Base-by-base conservation (phyloP, 2,113 vertebrate genomes). In the Microcebus ravelobensis region DNA sequence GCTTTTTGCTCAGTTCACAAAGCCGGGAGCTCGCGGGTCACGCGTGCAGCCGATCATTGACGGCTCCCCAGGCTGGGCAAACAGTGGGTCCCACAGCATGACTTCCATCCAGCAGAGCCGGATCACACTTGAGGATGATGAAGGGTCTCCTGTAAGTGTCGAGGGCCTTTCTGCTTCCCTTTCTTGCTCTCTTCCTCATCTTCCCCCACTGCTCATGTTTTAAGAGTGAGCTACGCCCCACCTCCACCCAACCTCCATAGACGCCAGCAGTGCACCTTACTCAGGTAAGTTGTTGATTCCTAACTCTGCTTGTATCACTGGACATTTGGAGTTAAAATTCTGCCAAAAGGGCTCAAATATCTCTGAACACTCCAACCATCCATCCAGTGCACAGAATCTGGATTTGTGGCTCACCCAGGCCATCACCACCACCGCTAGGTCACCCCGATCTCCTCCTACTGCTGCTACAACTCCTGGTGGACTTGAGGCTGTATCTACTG, bases 41-140 rank as follows among this genome's bases (percentile, higher is more conserved):
- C 1, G 3, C 29, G 15, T 10, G 29, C 9, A 57, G 31, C 29
- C 12, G 0, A 1, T 59, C 59, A 36, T 9, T 0, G 0, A 14
- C 5, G 42, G 45, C 25, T 87, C 34, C 39, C n/a, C 20, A 39
- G 6, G 15, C 1, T 50, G 50, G 21, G 57, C 18, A 29, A 95
- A 50, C 2, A 5, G 48, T 65, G 63, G 74, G 15, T n/a, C 34
- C 48, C 27, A 21, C 36, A 61, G 23, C 18, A 23, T 36, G 45
- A 63, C 13, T 18, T 29, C 2, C 2, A 7, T 20, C 25, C 6
- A 11, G 34, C 14, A 67, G 59, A 86, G 27, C 0, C 0, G 0
- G 59, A 3, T 79, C 83, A 68, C 39, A 4, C 34, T 17, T 11
- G 12, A 88, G 18, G 68, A 55, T 39, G 83, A 20, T 0, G 5